Base-by-base conservation (phyloP, 2,113 vertebrate genomes). In the Hippolais icterina region DNA sequence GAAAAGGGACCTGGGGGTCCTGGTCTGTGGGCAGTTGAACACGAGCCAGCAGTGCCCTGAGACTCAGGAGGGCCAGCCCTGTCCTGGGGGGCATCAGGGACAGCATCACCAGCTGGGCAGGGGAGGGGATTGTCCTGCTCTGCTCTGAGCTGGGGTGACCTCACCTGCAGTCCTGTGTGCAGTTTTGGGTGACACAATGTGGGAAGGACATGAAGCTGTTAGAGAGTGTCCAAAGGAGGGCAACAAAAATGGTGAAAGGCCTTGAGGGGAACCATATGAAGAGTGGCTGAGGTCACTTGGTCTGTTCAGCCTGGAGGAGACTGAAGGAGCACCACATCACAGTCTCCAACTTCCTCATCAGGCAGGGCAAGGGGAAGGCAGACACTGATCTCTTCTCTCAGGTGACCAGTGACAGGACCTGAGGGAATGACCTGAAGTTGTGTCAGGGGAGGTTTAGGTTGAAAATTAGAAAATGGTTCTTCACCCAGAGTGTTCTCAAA, bases 211-310 rank as follows among this genome's bases (percentile, higher is more conserved):
- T n/a, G 19, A 6, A 60, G 4, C 10, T 60, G 7, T 52, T 35
- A 42, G 37, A 41, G 44, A 15, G 12, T 20, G 25, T 35, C 66
- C 81, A 63, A 63, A 63, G 33, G 20, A 52, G 31, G 12, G 21
- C 33, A 53, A 53, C 17, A 37, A 17, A 25, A n/a, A 39, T 4
- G 14, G 17, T 27, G 57, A 33, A 63, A 7, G 33, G 4, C 11
- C 33, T 53, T 0, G 1, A 63, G 47, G 33, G 9, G 15, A 50
- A 49, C 8, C 0, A 0, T 21, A 2, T 25, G 33, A 52, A 5
- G 33, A 63, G 33, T 0, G 1, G 14, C 28, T 47, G 69, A 54
- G 28, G 41, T 33, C 41, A 47, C n/a, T 47, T n/a, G 41, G 4
- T 57, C 41, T 64, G 28, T 39, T n/a, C 59, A 47, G 41, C 12